phyloP scores from a whole-genome alignment of 2,888 invertebrate species.

The Tineola bisselliella region DNA sequence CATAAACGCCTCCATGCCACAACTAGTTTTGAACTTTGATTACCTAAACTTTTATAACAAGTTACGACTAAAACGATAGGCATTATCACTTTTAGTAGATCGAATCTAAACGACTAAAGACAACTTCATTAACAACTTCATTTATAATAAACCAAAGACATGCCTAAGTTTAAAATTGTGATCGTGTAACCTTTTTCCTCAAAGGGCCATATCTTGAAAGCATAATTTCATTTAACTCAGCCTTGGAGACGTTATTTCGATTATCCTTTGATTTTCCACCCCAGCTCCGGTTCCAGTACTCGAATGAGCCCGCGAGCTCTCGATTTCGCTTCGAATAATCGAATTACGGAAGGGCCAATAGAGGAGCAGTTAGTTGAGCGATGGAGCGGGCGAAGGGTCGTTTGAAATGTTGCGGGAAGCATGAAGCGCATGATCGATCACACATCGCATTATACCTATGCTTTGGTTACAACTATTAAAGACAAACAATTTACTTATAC shows the following conservation, averaged over 20 bases:
- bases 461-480: neutral
- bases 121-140: neutral
- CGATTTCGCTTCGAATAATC: conserved; percentile 29
- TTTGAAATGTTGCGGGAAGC: conserved; percentile 25
- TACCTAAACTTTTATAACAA: neutral
- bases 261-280: conserved; percentile 43
- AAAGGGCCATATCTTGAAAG: conserved; percentile 22
- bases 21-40: neutral
- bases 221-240: conserved; percentile 35
- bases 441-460: conserved; percentile 5
- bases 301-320: conserved; percentile 28
- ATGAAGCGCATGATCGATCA: conserved; percentile 23
- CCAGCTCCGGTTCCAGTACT: conserved; percentile 28
- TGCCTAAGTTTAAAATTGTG: conserved; percentile 15
- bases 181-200: conserved; percentile 16
- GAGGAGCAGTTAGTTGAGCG: conserved; percentile 31
- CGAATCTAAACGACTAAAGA: neutral
- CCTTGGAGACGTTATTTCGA: conserved; percentile 35
- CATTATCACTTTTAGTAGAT: neutral
- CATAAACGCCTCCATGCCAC: conserved; percentile 5
- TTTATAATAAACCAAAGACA: neutral
- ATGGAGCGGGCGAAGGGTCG: conserved; percentile 33
- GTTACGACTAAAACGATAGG: neutral
- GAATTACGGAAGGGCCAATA: conserved; percentile 34
- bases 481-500: conserved; percentile 1